Evolutionary conservation across 2,797 vertebrate genomes (phyloP).

Genomic region (Gymnopithys bicolor): DNA sequence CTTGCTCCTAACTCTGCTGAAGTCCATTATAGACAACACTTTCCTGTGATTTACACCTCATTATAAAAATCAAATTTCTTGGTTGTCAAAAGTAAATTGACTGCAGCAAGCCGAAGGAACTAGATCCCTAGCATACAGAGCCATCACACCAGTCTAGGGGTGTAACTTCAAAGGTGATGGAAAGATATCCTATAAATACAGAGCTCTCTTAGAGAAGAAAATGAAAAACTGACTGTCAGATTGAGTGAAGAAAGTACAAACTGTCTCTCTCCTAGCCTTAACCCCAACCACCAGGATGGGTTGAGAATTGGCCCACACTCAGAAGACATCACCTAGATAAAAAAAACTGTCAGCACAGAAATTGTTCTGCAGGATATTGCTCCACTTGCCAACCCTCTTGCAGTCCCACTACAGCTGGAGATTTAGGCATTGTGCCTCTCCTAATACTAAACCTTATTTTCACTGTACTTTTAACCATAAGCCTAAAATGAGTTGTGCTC

Average conservation of each 20-base stretch:
- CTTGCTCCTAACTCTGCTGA: conserved; percentile 28
- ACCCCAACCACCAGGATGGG: not conserved
- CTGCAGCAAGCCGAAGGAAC: conserved; percentile 52
- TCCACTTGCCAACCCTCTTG: not conserved
- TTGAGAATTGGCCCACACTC: not conserved
- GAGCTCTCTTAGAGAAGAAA: conserved; percentile 25
- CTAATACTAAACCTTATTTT: not conserved
- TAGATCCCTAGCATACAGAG: conserved; percentile 31
- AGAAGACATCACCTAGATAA: not conserved
- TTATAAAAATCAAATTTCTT: conserved; percentile 77
- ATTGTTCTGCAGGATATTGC: not conserved
- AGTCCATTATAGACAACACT: conserved; percentile 34
- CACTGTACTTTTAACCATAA: not conserved
- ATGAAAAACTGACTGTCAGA: conserved; percentile 24
- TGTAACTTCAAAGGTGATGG: conserved; percentile 34
- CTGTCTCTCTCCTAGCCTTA: not conserved
- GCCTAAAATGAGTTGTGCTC: not conserved
- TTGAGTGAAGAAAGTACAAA: conserved; percentile 4
- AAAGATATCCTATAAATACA: conserved; percentile 52
- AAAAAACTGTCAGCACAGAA: not conserved
- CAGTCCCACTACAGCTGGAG: not conserved
- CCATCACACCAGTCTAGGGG: conserved; percentile 5
- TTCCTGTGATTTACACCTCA: conserved; percentile 61
- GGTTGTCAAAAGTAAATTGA: conserved; percentile 71
- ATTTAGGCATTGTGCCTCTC: not conserved